Percentiles rank a stretch among this genome's conserved stretches.
phyloP scores from a whole-genome alignment of 1,140 invertebrate species.

The Laupala kohalensis region DNA sequence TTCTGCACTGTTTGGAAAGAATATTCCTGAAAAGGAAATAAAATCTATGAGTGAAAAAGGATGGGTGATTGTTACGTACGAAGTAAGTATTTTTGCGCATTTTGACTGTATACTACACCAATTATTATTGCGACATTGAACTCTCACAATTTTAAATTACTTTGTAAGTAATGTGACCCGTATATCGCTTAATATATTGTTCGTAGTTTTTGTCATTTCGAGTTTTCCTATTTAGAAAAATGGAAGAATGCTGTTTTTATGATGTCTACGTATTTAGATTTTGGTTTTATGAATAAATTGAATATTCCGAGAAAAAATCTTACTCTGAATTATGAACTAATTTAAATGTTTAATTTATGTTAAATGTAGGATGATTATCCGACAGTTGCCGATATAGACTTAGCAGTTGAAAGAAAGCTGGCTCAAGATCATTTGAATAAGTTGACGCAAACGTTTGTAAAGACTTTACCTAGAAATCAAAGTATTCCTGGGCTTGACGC shows the following conservation, averaged over 20 bases:
- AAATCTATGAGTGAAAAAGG: conserved; percentile 13
- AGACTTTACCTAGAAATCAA: conserved; percentile 7
- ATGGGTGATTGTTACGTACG: conserved; percentile 24
- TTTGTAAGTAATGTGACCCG: no score
- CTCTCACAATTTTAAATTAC: no score
- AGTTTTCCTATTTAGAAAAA: no score
- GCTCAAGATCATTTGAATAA: conserved; percentile 21
- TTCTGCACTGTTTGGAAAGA: not conserved
- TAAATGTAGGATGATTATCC: conserved; percentile 18
- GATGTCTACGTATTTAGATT: no score
- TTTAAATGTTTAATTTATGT: not conserved
- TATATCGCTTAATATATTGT: no score
- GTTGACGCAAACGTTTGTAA: conserved; percentile 19
- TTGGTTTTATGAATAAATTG: no score
- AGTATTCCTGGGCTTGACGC: conserved; percentile 24
- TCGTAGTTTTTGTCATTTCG: no score
- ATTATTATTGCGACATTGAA: no score
- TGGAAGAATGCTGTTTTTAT: no score
- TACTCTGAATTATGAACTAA: no score
- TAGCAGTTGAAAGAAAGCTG: conserved; percentile 29
- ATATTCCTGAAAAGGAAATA: conserved; percentile 1
- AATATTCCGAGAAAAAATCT: no score
- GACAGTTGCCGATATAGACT: conserved; percentile 26
- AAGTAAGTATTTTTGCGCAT: conserved; percentile 14
- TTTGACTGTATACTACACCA: no score